Evolutionary conservation across 2,113 vertebrate species (phyloP).

Genomic region (Echinops telfairi): DNA sequence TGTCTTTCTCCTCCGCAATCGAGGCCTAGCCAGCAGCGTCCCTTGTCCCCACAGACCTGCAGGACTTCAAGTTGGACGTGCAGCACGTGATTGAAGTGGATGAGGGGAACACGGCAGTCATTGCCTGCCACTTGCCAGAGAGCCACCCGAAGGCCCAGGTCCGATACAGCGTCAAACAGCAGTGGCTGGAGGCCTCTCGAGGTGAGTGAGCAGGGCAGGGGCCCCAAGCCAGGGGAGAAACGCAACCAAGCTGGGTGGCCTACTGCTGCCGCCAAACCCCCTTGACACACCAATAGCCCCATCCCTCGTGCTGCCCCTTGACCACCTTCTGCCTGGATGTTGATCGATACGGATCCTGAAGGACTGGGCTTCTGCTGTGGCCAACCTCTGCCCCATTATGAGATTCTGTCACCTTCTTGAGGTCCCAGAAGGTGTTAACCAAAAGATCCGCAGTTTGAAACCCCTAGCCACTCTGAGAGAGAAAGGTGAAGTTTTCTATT

Average conservation of each 20-base stretch:
- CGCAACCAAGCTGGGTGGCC: not conserved
- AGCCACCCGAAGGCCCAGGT: conserved; percentile 98
- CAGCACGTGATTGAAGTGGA: conserved; percentile 98
- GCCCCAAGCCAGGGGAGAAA: not conserved
- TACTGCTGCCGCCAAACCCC: not conserved
- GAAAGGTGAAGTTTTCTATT: no score
- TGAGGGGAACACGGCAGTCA: conserved; percentile 97
- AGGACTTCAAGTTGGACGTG: conserved; percentile 95
- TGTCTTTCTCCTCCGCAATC: not conserved
- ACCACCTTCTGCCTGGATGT: not conserved
- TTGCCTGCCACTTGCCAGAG: conserved; percentile 96
- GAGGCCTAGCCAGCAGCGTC: not conserved
- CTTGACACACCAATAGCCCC: fast-evolving
- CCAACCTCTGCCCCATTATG: not conserved
- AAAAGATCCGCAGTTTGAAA: no score
- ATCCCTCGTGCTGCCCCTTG: not conserved
- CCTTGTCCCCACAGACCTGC: conserved; percentile 90
- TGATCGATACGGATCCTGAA: not conserved
- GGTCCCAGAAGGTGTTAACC: not conserved
- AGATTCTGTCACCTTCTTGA: not conserved
- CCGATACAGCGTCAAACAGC: conserved; percentile 98
- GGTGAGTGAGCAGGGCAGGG: conserved; percentile 85
- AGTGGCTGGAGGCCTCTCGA: conserved; percentile 97
- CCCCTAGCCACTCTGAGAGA: no score
- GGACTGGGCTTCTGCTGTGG: not conserved